These are phyloP conservation scores for Portunus trituberculatus DNA, from an alignment of 1,140 invertebrate genomes.

Conservation along the genomic window DNA sequence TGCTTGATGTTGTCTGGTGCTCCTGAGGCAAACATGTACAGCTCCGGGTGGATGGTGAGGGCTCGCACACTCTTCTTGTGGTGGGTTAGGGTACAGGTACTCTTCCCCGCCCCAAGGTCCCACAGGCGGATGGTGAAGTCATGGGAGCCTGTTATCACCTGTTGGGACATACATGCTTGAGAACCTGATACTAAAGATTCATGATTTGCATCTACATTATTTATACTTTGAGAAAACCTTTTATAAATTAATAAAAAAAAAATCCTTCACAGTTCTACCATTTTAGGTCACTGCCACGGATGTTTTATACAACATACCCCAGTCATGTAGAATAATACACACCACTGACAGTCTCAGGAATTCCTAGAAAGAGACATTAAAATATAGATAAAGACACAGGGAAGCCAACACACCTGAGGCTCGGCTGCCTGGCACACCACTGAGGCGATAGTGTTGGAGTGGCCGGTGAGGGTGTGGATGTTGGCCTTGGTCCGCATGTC, in stretches of 20 bases:
- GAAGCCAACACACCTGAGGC: constrained; percentile 87
- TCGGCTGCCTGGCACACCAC: constrained; percentile 95
- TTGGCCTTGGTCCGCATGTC: constrained; percentile 99
- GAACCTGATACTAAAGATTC: no score
- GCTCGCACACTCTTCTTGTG: constrained; percentile 99
- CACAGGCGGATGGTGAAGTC: constrained; percentile 92
- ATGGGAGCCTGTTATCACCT: constrained; percentile 86
- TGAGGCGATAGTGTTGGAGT: constrained; percentile 98
- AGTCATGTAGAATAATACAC: no score
- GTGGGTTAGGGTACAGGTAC: constrained; percentile 96
- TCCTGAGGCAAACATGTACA: constrained; percentile 98
- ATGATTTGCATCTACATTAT: no score
- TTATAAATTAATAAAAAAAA: no score
- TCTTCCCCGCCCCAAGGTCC: constrained; percentile 98
- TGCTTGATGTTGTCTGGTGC: constrained; percentile 99
- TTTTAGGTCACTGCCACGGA: no score
- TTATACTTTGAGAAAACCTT: no score
- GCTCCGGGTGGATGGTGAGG: constrained; percentile 93
- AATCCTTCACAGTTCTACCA: no score
- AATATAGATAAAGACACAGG: not conserved
- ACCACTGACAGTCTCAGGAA: no score
- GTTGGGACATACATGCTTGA: not conserved
- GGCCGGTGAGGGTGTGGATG: constrained; percentile 97
- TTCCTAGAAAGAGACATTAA: no score
- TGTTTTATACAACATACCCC: not conserved